phyloP scores from a whole-genome alignment of 2,113 vertebrate genomes.

The Tragelaphus scriptus region DNA sequence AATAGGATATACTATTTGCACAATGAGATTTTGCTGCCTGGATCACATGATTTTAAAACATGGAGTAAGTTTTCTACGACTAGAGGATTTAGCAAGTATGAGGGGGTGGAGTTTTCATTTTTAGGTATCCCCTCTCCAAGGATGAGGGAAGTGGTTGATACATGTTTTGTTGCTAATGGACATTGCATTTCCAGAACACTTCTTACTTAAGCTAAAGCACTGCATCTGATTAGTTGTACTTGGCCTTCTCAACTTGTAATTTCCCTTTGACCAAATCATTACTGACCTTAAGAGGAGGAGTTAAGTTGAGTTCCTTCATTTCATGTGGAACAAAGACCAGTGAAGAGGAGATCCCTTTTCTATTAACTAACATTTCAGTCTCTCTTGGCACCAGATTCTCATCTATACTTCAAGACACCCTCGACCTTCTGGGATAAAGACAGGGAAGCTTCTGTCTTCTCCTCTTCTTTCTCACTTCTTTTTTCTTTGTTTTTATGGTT shows the following conservation, averaged over 20 bases:
- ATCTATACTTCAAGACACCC: neutral
- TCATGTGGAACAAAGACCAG: neutral
- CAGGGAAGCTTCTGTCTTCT: neutral
- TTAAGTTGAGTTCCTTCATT: neutral
- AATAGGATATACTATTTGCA: neutral
- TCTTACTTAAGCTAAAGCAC: neutral
- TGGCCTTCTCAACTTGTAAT: neutral
- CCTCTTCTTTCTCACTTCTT: neutral
- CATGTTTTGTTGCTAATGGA: neutral
- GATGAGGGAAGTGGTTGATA: neutral
- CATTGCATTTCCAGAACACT: neutral
- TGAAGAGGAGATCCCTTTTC: neutral
- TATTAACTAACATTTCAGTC: neutral
- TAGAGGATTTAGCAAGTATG: neutral
- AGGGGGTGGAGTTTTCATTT: neutral
- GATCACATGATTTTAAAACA: neutral
- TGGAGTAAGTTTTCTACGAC: neutral
- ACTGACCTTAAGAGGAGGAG: neutral
- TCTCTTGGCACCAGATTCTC: neutral
- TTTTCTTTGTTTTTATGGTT: neutral
- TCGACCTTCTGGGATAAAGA: neutral
- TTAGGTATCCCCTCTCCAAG: neutral
- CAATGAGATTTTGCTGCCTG: constrained; percentile 19
- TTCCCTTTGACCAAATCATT: neutral
- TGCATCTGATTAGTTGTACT: neutral